Conservation (phyloP, 2,888 invertebrate genomes). For the Nyleta sp. region DNA sequence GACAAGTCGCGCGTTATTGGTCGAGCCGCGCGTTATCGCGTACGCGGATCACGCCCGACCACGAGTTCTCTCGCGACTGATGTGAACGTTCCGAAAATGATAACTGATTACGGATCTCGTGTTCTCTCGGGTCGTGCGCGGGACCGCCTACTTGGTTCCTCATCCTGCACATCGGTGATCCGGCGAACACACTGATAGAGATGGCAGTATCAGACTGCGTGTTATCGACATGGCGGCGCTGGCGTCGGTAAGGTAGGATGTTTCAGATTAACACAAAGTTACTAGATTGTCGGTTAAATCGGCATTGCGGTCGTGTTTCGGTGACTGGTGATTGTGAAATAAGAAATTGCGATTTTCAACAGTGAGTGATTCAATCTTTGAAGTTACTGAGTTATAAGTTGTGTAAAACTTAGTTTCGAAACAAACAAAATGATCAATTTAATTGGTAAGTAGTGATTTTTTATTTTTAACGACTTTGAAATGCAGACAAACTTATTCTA, state of each 20-base stretch:
- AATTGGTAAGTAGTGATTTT: too few relatives aligned
- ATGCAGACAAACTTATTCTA: too few relatives aligned
- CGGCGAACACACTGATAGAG: slow-evolving; percentile 3
- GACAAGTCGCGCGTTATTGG: neutral
- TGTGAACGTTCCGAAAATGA: slow-evolving; percentile 66
- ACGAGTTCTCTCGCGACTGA: slow-evolving; percentile 72
- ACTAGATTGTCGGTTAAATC: neutral
- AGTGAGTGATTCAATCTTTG: too few relatives aligned
- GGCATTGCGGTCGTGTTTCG: too few relatives aligned
- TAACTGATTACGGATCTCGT: slow-evolving; percentile 48
- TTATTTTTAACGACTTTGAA: too few relatives aligned
- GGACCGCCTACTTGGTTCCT: slow-evolving; percentile 35
- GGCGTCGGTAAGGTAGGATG: slow-evolving; percentile 6
- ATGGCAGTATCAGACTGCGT: slow-evolving; percentile 25
- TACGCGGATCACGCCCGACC: slow-evolving; percentile 47
- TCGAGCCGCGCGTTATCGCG: slow-evolving; percentile 3
- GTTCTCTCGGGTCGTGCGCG: slow-evolving; percentile 36
- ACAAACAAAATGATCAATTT: too few relatives aligned
- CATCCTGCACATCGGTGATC: slow-evolving; percentile 53
- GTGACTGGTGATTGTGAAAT: too few relatives aligned
- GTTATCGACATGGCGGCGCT: neutral
- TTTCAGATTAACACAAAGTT: neutral
- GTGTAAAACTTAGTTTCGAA: too few relatives aligned
- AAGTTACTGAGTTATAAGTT: too few relatives aligned
- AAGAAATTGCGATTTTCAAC: too few relatives aligned